Percentiles rank a stretch among this genome's conserved stretches.
Evolutionary conservation across 2,888 invertebrate genomes (phyloP).

Genomic region (Helobdella robusta): DNA sequence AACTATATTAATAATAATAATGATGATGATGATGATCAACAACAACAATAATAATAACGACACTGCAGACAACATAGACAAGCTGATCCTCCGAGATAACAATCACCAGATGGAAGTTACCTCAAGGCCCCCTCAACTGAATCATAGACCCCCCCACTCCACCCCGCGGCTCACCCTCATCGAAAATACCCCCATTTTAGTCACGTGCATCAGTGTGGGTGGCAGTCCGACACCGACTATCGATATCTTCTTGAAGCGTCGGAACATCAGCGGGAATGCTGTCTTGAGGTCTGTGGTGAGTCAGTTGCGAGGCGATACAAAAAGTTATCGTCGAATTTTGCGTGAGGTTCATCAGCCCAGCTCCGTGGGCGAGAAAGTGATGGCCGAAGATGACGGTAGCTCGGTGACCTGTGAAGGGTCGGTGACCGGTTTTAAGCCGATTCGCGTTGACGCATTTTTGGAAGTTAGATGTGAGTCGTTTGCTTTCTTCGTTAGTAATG

Average conservation of each 20-base stretch:
- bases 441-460: constrained; percentile 16
- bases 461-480: constrained; percentile 26
- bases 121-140: neutral
- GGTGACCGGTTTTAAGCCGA: constrained; percentile 23
- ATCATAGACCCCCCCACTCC: neutral
- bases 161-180: neutral
- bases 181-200: constrained; percentile 10
- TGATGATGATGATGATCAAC: too few species aligned
- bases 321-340: too few species aligned
- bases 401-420: constrained; percentile 26
- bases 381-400: constrained; percentile 25
- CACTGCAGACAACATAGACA: too few species aligned
- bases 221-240: constrained; percentile 19
- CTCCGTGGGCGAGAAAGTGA: constrained; percentile 12
- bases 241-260: constrained; percentile 5
- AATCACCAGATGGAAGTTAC: neutral
- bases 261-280: constrained; percentile 17
- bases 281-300: constrained; percentile 7
- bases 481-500: neutral
- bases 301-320: constrained; percentile 22
- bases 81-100: too few species aligned
- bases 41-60: too few species aligned
- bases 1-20: too few species aligned
- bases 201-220: constrained; percentile 8
- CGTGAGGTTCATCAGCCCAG: constrained; percentile 22